phyloP scores from a whole-genome alignment of 2,113 vertebrate species.

The Pseudolaguvia tuberculata region DNA sequence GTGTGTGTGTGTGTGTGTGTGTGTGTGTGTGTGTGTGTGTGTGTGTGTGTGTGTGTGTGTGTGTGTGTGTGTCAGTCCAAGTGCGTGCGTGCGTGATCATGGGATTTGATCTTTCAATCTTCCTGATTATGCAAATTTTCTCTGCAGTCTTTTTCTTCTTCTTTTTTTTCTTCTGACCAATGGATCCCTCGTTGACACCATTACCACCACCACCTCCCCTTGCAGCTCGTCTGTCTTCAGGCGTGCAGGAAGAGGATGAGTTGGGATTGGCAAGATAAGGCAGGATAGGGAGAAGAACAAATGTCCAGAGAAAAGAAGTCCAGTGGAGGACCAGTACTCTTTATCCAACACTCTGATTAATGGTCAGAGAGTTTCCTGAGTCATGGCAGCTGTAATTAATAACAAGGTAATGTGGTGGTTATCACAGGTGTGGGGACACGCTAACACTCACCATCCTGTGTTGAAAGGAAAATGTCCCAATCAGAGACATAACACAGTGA shows the following conservation, averaged over 20 bases:
- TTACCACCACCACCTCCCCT: not conserved
- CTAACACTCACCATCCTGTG: constrained; percentile 57
- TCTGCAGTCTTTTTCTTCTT: not conserved
- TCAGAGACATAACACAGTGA: not conserved
- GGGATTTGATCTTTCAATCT: not conserved
- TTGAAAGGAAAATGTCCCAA: constrained; percentile 48
- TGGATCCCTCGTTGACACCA: not conserved
- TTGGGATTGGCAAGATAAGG: constrained; percentile 61
- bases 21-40: no score
- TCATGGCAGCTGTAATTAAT: constrained; percentile 57
- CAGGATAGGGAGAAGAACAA: constrained; percentile 30
- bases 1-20: no score
- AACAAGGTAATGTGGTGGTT: constrained; percentile 44
- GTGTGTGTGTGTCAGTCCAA: no score
- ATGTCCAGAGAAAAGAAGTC: constrained; percentile 40
- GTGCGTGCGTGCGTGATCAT: no score
- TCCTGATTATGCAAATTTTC: not conserved
- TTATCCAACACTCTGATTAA: constrained; percentile 35
- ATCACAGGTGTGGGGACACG: constrained; percentile 50
- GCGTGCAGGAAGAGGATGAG: constrained; percentile 58
- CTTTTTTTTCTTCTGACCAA: constrained; percentile 5
- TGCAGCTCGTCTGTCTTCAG: constrained; percentile 35
- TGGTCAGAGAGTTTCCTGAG: constrained; percentile 24
- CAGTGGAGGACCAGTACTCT: constrained; percentile 20
- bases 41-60: no score